Conservation (phyloP, 2,797 vertebrate species). For the Bovichtus variegatus region DNA sequence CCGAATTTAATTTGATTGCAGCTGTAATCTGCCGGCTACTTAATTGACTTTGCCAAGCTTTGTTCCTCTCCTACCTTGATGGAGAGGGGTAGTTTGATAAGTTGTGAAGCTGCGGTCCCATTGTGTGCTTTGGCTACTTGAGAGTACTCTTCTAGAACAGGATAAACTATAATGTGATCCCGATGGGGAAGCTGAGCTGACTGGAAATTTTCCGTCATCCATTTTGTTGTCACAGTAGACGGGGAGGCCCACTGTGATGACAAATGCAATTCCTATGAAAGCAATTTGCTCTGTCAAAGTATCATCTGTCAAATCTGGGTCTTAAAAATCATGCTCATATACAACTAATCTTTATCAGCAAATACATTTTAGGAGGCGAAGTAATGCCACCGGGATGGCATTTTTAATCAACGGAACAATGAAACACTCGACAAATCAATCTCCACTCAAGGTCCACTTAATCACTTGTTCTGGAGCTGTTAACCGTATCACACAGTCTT, state of each 20-base stretch:
- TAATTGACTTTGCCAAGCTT: conserved; percentile 85
- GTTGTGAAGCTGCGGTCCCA: conserved; percentile 47
- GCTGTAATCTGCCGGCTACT: conserved; percentile 81
- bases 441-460: background rate
- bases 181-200: conserved; percentile 35
- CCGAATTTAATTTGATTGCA: conserved; percentile 84
- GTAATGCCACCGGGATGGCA: background rate
- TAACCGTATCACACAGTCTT: background rate
- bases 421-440: background rate
- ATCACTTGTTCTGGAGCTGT: background rate
- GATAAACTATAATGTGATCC: conserved; percentile 33
- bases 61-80: conserved; percentile 70
- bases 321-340: conserved; percentile 1
- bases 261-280: conserved; percentile 29
- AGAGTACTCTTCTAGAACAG: conserved; percentile 19
- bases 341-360: conserved; percentile 5
- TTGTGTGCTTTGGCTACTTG: conserved; percentile 39
- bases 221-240: conserved; percentile 42
- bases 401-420: conserved; percentile 8
- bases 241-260: background rate
- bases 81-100: conserved; percentile 67
- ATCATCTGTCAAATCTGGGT: conserved; percentile 40
- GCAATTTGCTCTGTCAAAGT: conserved; percentile 24
- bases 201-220: conserved; percentile 35
- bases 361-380: conserved; percentile 9